Percentiles rank a stretch among this genome's conserved stretches.
Conservation (phyloP, 2,113 vertebrate genomes). For the Eubucco bourcierii region DNA sequence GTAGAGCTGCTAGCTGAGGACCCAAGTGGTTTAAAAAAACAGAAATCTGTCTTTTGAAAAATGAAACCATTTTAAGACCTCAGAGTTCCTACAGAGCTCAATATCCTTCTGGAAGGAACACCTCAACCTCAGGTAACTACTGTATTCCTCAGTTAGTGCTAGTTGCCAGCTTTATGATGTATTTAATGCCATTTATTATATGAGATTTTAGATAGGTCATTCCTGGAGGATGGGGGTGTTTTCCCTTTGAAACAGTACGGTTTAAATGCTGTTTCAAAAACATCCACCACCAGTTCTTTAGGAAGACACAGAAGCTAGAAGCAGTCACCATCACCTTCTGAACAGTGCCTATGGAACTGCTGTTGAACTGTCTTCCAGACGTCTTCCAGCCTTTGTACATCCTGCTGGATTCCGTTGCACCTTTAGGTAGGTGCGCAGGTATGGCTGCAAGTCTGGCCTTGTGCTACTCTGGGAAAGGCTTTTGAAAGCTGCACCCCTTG, state of each 20-base stretch:
- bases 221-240: not conserved
- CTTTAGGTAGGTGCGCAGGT: not conserved
- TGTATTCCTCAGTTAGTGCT: not conserved
- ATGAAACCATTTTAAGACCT: not conserved
- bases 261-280: not conserved
- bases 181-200: not conserved
- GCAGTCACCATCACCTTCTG: not conserved
- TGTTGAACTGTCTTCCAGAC: not conserved
- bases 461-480: not conserved
- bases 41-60: not conserved
- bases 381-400: not conserved
- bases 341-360: not conserved
- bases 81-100: not conserved
- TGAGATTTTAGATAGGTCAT: not conserved
- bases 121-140: not conserved
- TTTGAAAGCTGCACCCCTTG: not conserved
- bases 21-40: not conserved
- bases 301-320: not conserved
- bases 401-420: too few species aligned
- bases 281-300: fast-evolving
- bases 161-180: too few species aligned
- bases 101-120: not conserved
- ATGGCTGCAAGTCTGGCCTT: not conserved
- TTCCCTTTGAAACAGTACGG: not conserved
- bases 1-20: not conserved